phyloP scores from a whole-genome alignment of 2,113 vertebrate genomes.

The Rhinoptilus africanus region DNA sequence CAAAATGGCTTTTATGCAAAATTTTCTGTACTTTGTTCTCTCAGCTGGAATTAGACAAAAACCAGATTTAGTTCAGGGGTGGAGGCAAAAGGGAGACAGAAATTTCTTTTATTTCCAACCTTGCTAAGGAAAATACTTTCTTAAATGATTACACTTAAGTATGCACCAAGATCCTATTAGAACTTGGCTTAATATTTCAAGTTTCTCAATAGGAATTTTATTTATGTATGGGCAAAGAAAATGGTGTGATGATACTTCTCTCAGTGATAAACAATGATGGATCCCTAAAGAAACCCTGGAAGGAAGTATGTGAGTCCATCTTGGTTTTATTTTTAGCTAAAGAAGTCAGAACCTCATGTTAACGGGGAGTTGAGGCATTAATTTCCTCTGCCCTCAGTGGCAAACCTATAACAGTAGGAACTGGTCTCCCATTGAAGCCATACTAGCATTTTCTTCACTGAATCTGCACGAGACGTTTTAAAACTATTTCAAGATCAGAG shows the following conservation, averaged over 20 bases:
- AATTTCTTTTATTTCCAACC: background rate
- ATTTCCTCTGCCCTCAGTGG: background rate
- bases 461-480: background rate
- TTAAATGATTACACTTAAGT: background rate
- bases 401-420: background rate
- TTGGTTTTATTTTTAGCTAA: background rate
- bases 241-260: background rate
- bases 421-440: background rate
- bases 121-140: background rate
- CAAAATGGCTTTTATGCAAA: background rate
- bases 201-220: background rate
- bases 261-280: background rate
- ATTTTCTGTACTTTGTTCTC: background rate
- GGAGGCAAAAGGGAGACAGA: background rate
- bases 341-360: background rate
- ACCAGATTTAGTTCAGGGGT: background rate
- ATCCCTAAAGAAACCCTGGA: background rate
- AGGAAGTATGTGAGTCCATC: background rate
- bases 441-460: background rate
- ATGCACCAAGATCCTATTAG: background rate
- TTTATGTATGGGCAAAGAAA: background rate
- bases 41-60: background rate
- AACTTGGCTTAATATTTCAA: background rate
- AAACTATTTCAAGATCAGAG: background rate
- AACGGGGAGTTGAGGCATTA: background rate